These are phyloP conservation scores for Montipora capitata DNA, from an alignment of 92 coral and sea anemone genomes.

Conservation along the genomic window DNA sequence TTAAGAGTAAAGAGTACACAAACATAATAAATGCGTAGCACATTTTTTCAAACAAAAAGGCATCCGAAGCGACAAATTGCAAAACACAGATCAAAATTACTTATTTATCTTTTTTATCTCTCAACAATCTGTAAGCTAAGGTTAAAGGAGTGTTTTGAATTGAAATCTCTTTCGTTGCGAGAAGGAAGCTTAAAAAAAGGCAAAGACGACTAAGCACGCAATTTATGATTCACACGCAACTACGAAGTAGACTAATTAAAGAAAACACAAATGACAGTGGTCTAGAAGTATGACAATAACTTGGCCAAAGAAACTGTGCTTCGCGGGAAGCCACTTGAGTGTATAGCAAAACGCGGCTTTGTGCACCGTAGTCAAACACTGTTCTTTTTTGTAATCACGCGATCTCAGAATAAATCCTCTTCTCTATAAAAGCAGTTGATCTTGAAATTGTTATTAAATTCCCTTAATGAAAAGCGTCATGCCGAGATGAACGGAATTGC, in stretches of 20 bases:
- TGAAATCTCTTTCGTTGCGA: not conserved
- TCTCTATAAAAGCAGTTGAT: conserved; percentile 2
- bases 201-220: not conserved
- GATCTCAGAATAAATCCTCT: conserved; percentile 9
- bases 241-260: not conserved
- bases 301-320: not conserved
- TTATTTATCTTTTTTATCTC: not conserved
- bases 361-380: not conserved
- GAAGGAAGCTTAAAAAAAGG: not conserved
- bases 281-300: too few species aligned
- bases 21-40: not conserved
- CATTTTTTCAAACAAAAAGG: not conserved
- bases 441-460: conserved; percentile 1
- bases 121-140: not conserved
- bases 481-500: conserved; percentile 12
- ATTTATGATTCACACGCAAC: conserved; percentile 2
- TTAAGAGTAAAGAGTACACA: not conserved
- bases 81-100: not conserved
- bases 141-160: not conserved
- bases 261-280: not conserved
- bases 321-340: not conserved
- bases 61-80: not conserved
- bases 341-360: not conserved
- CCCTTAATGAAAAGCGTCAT: conserved; percentile 16
- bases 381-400: conserved; percentile 29